Percentiles rank a stretch among this genome's conserved stretches.
Conservation (phyloP, 1,140 invertebrate species). For the Aphelinus atriplicis region DNA sequence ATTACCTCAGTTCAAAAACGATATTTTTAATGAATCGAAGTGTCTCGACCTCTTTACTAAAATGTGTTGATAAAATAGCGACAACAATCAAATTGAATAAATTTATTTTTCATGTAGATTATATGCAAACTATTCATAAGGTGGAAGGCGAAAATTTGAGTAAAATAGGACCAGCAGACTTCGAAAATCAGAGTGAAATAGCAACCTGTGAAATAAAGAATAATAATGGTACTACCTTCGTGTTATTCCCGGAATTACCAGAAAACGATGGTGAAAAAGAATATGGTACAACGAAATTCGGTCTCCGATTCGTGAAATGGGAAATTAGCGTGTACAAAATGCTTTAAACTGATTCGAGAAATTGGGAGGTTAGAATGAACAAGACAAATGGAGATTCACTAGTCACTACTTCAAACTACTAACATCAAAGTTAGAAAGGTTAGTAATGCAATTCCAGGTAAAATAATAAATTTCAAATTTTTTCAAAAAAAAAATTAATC, state of each 20-base stretch:
- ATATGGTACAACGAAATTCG: too few species aligned
- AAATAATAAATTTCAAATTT: neutral
- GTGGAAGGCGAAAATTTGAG: neutral
- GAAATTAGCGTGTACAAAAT: neutral
- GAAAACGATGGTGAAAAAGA: too few species aligned
- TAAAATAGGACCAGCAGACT: neutral
- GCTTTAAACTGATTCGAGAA: conserved; percentile 10
- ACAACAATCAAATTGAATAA: too few species aligned
- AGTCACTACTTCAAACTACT: neutral
- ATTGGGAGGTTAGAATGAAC: neutral
- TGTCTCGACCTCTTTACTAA: too few species aligned
- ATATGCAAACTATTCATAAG: too few species aligned
- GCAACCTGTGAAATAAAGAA: neutral
- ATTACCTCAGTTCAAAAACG: too few species aligned
- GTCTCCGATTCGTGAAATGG: neutral
- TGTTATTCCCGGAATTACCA: too few species aligned
- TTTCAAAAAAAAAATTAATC: neutral
- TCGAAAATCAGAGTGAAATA: neutral
- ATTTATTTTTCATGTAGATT: too few species aligned
- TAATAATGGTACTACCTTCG: neutral
- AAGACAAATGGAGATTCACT: too few species aligned
- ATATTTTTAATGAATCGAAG: too few species aligned
- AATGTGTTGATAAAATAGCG: too few species aligned
- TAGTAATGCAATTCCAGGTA: neutral
- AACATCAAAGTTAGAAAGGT: conserved; percentile 28